Conservation (phyloP, 1,140 invertebrate species). For the Nylanderia fulva region DNA sequence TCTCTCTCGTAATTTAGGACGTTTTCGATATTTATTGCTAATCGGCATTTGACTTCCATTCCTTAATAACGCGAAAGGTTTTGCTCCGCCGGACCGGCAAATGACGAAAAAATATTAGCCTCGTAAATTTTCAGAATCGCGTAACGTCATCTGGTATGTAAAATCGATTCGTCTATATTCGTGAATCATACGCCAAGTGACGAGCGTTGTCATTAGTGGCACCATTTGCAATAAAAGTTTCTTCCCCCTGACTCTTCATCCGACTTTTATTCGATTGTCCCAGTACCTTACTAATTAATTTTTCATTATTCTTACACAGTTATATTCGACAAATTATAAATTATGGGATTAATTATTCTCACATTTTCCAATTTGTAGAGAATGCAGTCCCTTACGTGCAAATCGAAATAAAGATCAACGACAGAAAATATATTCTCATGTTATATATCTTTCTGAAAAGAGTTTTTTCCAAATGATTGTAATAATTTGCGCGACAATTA, state of each 20-base stretch:
- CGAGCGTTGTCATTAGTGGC: conserved; percentile 50
- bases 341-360: conserved; percentile 20
- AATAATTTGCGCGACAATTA: neutral
- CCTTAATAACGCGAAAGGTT: conserved; percentile 5
- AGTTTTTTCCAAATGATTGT: no score
- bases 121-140: conserved; percentile 51
- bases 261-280: conserved; percentile 47
- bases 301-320: neutral
- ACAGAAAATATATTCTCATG: neutral
- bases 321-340: conserved; percentile 31
- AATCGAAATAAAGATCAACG: conserved; percentile 3
- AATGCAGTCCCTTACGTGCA: neutral
- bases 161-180: conserved; percentile 47
- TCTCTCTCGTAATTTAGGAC: neutral
- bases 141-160: conserved; percentile 41
- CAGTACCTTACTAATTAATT: conserved; percentile 54
- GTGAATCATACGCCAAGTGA: conserved; percentile 12
- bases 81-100: neutral
- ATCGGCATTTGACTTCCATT: neutral
- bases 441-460: no score
- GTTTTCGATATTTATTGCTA: conserved; percentile 11
- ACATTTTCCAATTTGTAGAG: conserved; percentile 28
- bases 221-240: conserved; percentile 41
- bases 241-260: conserved; percentile 24
- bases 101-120: conserved; percentile 35